These are phyloP conservation scores for Drosophila histrio DNA, from an alignment of 2,888 invertebrate species.

Conservation along the genomic window DNA sequence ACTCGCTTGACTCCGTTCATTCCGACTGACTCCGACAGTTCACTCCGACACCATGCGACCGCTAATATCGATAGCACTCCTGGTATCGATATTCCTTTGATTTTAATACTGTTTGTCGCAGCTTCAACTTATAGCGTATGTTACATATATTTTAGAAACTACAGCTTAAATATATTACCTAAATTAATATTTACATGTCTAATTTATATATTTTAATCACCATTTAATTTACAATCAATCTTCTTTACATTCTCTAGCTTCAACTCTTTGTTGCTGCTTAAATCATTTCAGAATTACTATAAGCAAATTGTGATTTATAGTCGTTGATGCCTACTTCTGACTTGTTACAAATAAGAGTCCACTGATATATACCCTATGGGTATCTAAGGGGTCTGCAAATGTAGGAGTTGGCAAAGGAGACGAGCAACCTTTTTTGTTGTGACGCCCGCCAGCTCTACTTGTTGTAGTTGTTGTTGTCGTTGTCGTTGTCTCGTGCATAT, in stretches of 20 bases:
- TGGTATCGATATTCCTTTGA: too few species aligned
- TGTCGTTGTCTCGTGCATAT: conserved; percentile 43
- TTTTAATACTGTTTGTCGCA: too few species aligned
- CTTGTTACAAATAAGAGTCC: conserved; percentile 28
- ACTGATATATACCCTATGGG: conserved; percentile 40
- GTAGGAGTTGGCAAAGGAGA: conserved; percentile 27
- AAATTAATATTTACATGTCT: neutral
- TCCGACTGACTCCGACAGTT: too few species aligned
- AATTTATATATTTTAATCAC: too few species aligned
- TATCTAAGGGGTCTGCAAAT: conserved; percentile 31
- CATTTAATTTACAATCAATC: neutral
- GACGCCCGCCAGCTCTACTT: conserved; percentile 35
- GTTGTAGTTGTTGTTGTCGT: conserved; percentile 27
- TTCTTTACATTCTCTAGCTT: neutral
- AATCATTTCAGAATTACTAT: neutral
- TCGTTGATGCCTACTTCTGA: conserved; percentile 26
- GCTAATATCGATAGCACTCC: too few species aligned
- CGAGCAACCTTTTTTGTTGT: conserved; percentile 39
- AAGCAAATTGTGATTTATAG: neutral
- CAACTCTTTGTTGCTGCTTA: neutral
- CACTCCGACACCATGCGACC: too few species aligned
- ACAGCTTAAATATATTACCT: neutral
- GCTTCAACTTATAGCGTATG: too few species aligned
- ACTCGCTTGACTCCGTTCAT: too few species aligned
- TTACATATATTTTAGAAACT: neutral